phyloP scores from a whole-genome alignment of 2,797 vertebrate genomes.

The Myotis vivesi region DNA sequence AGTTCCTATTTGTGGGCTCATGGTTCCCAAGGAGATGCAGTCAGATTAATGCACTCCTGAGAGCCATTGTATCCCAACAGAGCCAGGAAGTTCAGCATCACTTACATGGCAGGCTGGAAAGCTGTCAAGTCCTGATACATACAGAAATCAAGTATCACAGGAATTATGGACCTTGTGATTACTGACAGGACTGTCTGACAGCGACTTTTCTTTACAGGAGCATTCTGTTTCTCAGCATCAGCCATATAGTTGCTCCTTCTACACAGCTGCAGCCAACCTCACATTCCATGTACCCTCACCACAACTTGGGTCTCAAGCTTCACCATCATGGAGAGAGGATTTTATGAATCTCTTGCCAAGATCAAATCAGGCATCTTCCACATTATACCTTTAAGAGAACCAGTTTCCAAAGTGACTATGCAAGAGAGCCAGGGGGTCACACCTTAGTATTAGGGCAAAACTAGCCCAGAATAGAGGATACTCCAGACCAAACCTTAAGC shows the following conservation, averaged over 20 bases:
- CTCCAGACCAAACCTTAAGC: background rate
- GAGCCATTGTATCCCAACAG: conserved; percentile 91
- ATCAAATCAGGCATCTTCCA: conserved; percentile 84
- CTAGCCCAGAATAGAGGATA: background rate
- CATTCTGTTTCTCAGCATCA: conserved; percentile 85
- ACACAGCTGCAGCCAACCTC: conserved; percentile 84
- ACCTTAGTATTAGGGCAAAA: background rate
- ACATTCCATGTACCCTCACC: conserved; percentile 81
- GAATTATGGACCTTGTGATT: conserved; percentile 79
- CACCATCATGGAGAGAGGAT: conserved; percentile 93
- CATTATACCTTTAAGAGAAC: background rate
- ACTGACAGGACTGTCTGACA: conserved; percentile 43
- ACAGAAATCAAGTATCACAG: conserved; percentile 91
- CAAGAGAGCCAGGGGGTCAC: background rate
- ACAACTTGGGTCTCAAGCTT: conserved; percentile 82
- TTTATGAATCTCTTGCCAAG: conserved; percentile 93
- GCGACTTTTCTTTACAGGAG: conserved; percentile 83
- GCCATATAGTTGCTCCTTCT: conserved; percentile 85
- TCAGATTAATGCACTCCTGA: conserved; percentile 93
- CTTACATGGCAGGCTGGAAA: conserved; percentile 94
- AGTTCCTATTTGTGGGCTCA: conserved; percentile 92
- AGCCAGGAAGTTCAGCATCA: conserved; percentile 91
- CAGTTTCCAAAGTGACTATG: background rate
- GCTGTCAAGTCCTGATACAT: conserved; percentile 96
- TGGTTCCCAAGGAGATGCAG: conserved; percentile 93